These are phyloP conservation scores for Junco hyemalis DNA, from an alignment of 2,113 vertebrate species.

Conservation along the genomic window DNA sequence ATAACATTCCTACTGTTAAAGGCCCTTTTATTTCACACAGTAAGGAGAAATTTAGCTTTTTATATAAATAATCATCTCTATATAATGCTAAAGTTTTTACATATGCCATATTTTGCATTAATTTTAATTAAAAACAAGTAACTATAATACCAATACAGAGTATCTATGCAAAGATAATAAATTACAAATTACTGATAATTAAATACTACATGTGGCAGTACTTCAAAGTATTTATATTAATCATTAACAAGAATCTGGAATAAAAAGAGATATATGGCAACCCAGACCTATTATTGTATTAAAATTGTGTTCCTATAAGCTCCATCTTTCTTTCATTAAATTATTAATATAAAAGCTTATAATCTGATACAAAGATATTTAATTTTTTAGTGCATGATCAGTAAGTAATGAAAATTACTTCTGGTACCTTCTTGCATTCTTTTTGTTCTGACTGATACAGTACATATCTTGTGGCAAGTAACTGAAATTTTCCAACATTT, in stretches of 20 bases:
- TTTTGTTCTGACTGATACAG: neutral
- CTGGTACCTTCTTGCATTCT: neutral
- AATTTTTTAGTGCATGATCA: neutral
- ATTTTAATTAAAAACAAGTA: constrained; percentile 38
- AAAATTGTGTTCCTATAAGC: neutral
- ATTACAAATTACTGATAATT: constrained; percentile 47
- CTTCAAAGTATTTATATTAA: neutral
- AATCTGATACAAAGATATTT: neutral
- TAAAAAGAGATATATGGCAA: neutral
- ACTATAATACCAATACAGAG: neutral
- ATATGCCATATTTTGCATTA: constrained; percentile 32
- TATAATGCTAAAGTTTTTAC: constrained; percentile 23
- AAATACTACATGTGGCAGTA: constrained; percentile 39
- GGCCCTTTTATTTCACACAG: neutral
- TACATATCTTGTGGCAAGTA: neutral
- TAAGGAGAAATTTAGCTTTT: constrained; percentile 18
- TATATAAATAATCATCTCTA: constrained; percentile 53
- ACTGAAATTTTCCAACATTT: neutral
- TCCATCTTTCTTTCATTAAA: neutral
- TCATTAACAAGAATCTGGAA: neutral
- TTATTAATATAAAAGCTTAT: neutral
- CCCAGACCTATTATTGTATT: neutral
- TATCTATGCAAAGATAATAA: constrained; percentile 3
- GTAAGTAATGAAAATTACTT: neutral
- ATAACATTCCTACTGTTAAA: constrained; percentile 64